These are phyloP conservation scores for Ectemnius cavifrons DNA, from an alignment of 2,888 invertebrate species.

Conservation along the genomic window DNA sequence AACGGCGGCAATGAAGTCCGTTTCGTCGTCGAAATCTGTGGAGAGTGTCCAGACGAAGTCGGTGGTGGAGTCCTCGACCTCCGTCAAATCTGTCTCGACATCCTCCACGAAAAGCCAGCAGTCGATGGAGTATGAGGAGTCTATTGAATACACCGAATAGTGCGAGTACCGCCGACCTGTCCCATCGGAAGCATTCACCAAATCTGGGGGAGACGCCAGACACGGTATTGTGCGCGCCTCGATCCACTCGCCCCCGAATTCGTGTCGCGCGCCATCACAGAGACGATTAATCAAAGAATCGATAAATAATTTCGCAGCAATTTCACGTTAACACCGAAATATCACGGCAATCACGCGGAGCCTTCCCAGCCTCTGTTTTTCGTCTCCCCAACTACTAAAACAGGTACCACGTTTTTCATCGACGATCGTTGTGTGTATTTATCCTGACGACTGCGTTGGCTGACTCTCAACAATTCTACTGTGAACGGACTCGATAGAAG, in stretches of 20 bases:
- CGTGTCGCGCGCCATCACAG: background rate
- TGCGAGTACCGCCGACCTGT: background rate
- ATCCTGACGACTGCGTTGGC: too few relatives aligned
- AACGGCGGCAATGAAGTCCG: constrained; percentile 68
- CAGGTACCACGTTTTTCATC: too few relatives aligned
- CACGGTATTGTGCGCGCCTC: background rate
- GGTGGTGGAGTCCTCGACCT: constrained; percentile 75
- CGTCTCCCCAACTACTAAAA: too few relatives aligned
- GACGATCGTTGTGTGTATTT: too few relatives aligned
- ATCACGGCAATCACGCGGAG: too few relatives aligned
- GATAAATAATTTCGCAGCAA: too few relatives aligned
- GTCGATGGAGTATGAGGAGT: constrained; percentile 81
- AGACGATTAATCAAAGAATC: too few relatives aligned
- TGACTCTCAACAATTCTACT: too few relatives aligned
- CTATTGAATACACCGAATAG: constrained; percentile 69
- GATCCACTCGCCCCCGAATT: background rate
- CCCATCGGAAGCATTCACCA: background rate
- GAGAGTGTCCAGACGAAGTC: constrained; percentile 77
- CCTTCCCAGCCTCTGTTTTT: too few relatives aligned
- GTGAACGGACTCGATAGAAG: too few relatives aligned
- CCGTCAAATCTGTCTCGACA: constrained; percentile 77
- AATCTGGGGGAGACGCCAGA: constrained; percentile 24
- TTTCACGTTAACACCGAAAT: too few relatives aligned
- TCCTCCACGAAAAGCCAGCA: constrained; percentile 81
- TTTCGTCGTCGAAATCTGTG: constrained; percentile 79